A percentile compares a stretch with the other conserved stretches of the same genome.
These are phyloP conservation scores for Sebastes vulpes DNA, from an alignment of 2,797 vertebrate species.

Conservation along the genomic window DNA sequence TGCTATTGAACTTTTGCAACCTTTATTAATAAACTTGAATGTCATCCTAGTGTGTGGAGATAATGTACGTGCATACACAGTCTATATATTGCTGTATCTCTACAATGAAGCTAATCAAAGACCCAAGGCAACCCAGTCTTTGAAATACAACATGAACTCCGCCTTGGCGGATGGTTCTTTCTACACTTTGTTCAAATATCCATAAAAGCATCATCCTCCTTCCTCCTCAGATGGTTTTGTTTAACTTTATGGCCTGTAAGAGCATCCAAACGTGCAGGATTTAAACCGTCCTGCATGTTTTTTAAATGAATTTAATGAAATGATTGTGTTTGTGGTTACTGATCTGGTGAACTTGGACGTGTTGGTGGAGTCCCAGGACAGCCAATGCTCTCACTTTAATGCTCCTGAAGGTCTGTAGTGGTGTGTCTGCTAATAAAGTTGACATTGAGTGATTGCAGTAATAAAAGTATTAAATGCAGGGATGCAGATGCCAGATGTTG, in stretches of 20 bases:
- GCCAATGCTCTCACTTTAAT: slow-evolving; percentile 2
- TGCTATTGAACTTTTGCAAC: background rate
- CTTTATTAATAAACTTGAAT: background rate
- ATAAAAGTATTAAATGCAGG: slow-evolving; percentile 16
- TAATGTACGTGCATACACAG: background rate
- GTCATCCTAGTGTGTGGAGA: no score
- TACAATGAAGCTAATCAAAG: background rate
- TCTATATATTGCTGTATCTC: background rate
- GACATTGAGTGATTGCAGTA: slow-evolving; percentile 29
- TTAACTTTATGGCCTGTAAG: slow-evolving; percentile 3
- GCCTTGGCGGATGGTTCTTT: background rate
- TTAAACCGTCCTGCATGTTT: background rate
- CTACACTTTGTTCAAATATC: background rate
- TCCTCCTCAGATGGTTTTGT: background rate
- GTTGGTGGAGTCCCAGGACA: slow-evolving; percentile 1
- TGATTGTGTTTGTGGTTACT: background rate
- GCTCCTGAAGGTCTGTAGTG: background rate
- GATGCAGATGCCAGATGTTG: slow-evolving; percentile 42
- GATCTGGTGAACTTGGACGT: background rate
- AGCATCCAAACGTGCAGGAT: background rate
- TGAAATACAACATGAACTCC: background rate
- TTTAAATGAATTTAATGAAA: background rate
- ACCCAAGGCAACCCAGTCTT: background rate
- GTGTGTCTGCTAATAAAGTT: slow-evolving; percentile 37
- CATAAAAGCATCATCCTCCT: background rate